phyloP scores from a whole-genome alignment of 2,113 vertebrate species.

The Turnix velox region DNA sequence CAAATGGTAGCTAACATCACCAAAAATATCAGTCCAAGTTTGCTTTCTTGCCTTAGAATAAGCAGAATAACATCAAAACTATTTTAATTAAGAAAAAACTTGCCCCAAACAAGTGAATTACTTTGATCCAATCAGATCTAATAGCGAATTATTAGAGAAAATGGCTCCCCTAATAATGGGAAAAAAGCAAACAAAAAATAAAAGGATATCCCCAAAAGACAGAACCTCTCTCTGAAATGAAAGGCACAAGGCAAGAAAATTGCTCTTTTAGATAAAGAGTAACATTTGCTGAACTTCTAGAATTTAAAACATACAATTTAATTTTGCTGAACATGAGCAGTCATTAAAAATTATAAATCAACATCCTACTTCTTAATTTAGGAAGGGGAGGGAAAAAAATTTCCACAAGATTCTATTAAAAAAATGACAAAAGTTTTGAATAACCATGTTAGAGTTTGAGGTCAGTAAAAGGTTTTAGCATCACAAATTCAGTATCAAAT shows the following conservation, averaged over 20 bases:
- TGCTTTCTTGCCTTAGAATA: not conserved
- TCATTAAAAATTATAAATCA: not conserved
- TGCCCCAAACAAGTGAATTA: not conserved
- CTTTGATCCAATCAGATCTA: not conserved
- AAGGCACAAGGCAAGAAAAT: not conserved
- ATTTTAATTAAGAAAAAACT: not conserved
- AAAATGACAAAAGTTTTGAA: not conserved
- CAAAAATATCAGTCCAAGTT: not conserved
- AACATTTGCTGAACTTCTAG: not conserved
- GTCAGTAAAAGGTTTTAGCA: not conserved
- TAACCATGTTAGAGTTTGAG: not conserved
- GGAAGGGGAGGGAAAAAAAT: accelerated
- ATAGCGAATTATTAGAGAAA: not conserved
- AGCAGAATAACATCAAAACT: not conserved
- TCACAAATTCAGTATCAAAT: not conserved
- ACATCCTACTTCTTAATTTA: not conserved
- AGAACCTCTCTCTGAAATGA: not conserved
- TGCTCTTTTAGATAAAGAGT: not conserved
- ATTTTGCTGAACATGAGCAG: not conserved
- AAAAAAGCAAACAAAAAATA: not conserved
- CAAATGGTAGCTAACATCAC: not conserved
- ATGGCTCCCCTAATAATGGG: not conserved
- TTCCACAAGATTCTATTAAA: not conserved
- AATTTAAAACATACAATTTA: not conserved
- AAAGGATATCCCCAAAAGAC: not conserved